Base-by-base conservation (phyloP, 2,888 invertebrate genomes). In the Drosophila basisetae region DNA sequence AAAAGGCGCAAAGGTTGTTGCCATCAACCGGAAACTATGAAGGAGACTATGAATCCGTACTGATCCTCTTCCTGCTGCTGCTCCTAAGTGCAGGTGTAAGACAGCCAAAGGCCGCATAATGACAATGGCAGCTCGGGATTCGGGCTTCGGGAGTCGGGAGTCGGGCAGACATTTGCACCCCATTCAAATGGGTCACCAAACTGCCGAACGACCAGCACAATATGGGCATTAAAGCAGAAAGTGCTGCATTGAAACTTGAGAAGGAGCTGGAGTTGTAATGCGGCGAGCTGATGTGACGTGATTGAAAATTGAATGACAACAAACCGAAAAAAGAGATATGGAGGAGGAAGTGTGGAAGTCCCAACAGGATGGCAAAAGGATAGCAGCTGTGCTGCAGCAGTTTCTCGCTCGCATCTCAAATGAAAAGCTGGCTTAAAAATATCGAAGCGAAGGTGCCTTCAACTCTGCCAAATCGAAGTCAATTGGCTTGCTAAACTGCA, bases 1-100 rank as follows among this genome's bases (percentile, higher is more conserved):
- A 80, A 82, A 76, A 67, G 59, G 62, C 63, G 81, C 62, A 81
- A 73, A 83, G 85, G 85, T 83, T 89, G 83, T 85, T 86, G 89
- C 65, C 90, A 76, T 80, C 78, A 70, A 53, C 90, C 80, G 89
- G 75, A 90, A 85, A 90, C 85, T 90, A 83, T 80, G 78, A 83
- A 70, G 82, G 78, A 47, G 25, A 78, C 86, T 84, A 87, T 78
- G 89, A 75, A 68, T 67, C 58, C 61, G 53, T 16, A 31, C 28
- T 13, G 13, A 28, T 39, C 25, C 25, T 28, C n/a, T 55, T 55
- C 37, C 37, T 39, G 35, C 28, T 25, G 11, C 37, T 35, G 16
- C 30, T 67, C n/a, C 67, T 68, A 47, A 68, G 67, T 68, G 67
- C 58, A 73, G 64, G 56, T 78, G 66, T 67, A 56, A 64, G 75